Evolutionary conservation across 1,140 invertebrate species (phyloP).

Genomic region (Drosophila quadrilineata): DNA sequence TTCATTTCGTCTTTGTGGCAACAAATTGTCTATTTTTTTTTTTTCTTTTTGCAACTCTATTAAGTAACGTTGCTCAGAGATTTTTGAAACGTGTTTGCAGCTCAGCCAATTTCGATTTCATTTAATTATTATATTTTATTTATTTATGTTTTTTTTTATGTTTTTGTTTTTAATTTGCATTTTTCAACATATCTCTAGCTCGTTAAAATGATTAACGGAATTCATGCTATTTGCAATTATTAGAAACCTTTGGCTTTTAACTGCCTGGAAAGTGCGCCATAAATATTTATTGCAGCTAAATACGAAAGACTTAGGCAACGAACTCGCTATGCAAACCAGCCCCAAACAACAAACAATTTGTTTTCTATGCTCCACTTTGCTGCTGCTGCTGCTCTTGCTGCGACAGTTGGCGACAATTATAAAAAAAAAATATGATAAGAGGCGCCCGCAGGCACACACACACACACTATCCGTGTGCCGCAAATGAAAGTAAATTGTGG

Average conservation of each 20-base stretch:
- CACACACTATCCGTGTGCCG: slow-evolving; percentile 24
- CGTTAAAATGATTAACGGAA: slow-evolving; percentile 14
- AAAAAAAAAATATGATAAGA: slow-evolving; percentile 59
- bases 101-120: slow-evolving; percentile 30
- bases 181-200: no score
- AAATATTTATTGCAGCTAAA: slow-evolving; percentile 6
- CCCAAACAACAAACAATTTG: slow-evolving; percentile 64
- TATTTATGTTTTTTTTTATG: no score
- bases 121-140: no score
- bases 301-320: slow-evolving; percentile 60
- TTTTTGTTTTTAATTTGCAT: no score
- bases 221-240: no score
- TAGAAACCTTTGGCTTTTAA: no score
- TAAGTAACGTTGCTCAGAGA: slow-evolving; percentile 55
- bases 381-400: slow-evolving; percentile 27
- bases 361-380: slow-evolving; percentile 80
- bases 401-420: slow-evolving; percentile 61
- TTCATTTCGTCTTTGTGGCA: slow-evolving; percentile 53
- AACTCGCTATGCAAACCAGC: slow-evolving; percentile 31
- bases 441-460: slow-evolving; percentile 54
- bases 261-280: slow-evolving; percentile 15
- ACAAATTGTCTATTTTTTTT: slow-evolving; percentile 38
- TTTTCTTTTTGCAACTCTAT: slow-evolving; percentile 17
- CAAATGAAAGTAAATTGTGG: slow-evolving; percentile 76
- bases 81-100: slow-evolving; percentile 38